A percentile compares a stretch with the other conserved stretches of the same genome.
These are phyloP conservation scores for Volucella zonaria DNA, from an alignment of 2,888 invertebrate genomes.

Conservation along the genomic window DNA sequence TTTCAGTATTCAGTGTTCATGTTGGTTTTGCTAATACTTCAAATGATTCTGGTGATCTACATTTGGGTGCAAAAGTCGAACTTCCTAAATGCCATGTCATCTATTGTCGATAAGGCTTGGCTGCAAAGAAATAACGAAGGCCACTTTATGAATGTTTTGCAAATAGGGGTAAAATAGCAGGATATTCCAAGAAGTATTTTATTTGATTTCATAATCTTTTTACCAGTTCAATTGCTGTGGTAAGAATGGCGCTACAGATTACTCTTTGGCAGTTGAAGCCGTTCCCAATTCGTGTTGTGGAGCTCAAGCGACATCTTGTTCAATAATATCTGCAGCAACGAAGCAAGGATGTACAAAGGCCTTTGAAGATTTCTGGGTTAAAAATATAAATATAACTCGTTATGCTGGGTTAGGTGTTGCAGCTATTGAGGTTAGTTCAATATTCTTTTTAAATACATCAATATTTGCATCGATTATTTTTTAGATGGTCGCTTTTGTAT, in stretches of 20 bases:
- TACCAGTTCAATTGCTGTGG: slow-evolving; percentile 80
- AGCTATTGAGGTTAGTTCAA: slow-evolving; percentile 85
- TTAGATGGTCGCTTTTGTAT: slow-evolving; percentile 90
- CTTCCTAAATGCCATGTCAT: slow-evolving; percentile 83
- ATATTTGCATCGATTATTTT: slow-evolving; percentile 11
- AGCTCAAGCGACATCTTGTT: slow-evolving; percentile 76
- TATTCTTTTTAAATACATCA: not conserved
- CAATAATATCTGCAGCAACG: slow-evolving; percentile 64
- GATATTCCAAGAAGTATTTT: not conserved
- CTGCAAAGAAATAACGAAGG: slow-evolving; percentile 76
- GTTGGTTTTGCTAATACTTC: slow-evolving; percentile 88
- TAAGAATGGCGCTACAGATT: slow-evolving; percentile 76
- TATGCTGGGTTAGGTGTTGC: slow-evolving; percentile 88
- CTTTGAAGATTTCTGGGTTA: slow-evolving; percentile 81
- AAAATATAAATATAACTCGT: slow-evolving; percentile 84
- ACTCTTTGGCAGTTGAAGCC: slow-evolving; percentile 72
- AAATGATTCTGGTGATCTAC: slow-evolving; percentile 88
- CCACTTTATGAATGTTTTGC: slow-evolving; percentile 78
- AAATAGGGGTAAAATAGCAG: slow-evolving; percentile 77
- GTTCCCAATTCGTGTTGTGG: slow-evolving; percentile 80
- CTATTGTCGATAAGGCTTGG: slow-evolving; percentile 83
- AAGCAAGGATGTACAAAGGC: slow-evolving; percentile 77
- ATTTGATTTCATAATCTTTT: not conserved
- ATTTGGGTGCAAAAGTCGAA: slow-evolving; percentile 86
- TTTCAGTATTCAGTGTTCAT: slow-evolving; percentile 89